These are phyloP conservation scores for Anguilla megastoma DNA, from an alignment of 2,797 vertebrate species.

Conservation along the genomic window DNA sequence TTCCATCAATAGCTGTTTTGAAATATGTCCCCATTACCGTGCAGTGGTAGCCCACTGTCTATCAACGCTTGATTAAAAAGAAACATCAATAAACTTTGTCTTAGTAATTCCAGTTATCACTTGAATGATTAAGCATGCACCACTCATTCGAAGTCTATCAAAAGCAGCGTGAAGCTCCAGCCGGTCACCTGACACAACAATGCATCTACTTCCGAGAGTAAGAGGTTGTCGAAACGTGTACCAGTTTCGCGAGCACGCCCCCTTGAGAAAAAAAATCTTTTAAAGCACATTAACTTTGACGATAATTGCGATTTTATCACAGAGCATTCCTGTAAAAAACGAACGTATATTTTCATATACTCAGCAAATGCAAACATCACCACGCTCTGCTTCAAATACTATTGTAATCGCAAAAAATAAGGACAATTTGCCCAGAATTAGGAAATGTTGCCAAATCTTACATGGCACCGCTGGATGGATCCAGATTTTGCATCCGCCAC, in stretches of 20 bases:
- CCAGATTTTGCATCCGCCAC: too few species aligned
- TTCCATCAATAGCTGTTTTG: not conserved
- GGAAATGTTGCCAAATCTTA: not conserved
- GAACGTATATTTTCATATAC: too few species aligned
- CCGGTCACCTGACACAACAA: not conserved
- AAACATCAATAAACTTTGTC: not conserved
- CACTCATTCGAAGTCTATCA: not conserved
- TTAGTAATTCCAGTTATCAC: not conserved
- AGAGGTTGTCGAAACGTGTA: slow-evolving; percentile 7
- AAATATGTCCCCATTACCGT: not conserved
- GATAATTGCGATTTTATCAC: too few species aligned
- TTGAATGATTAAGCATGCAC: not conserved
- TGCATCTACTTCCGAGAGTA: slow-evolving; percentile 32
- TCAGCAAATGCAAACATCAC: not conserved
- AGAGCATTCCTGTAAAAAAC: too few species aligned
- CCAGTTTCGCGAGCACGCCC: slow-evolving; percentile 19
- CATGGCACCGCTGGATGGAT: too few species aligned
- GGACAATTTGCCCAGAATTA: not conserved
- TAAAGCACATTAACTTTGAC: too few species aligned
- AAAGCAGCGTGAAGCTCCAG: not conserved
- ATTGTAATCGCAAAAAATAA: not conserved
- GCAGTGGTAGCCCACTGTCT: not conserved
- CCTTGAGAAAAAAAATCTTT: not conserved
- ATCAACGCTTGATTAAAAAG: not conserved
- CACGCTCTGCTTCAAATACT: not conserved